A percentile compares a stretch with the other conserved stretches of the same genome.
These are phyloP conservation scores for Hoplostethus mediterraneus DNA, from an alignment of 2,797 vertebrate genomes.

Conservation along the genomic window DNA sequence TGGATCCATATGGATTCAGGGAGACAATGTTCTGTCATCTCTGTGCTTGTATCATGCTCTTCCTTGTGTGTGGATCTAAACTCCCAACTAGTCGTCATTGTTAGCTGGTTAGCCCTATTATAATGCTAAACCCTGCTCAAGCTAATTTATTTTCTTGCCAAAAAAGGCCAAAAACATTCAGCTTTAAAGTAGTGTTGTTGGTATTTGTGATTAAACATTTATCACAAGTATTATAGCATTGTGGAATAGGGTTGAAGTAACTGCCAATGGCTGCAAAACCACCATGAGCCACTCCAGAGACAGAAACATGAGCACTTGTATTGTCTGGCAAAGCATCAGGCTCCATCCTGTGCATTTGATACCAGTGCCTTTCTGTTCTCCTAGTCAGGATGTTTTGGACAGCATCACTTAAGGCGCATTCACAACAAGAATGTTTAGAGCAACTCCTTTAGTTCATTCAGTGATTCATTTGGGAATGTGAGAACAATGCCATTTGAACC, in stretches of 20 bases:
- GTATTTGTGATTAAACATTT: slow-evolving; percentile 71
- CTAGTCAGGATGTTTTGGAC: too few relatives aligned
- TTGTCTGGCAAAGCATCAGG: too few relatives aligned
- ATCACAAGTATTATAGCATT: background rate
- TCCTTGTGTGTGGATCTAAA: slow-evolving; percentile 49
- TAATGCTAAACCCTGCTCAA: slow-evolving; percentile 44
- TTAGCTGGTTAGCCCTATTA: slow-evolving; percentile 45
- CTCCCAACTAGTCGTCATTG: slow-evolving; percentile 8
- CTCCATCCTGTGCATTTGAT: too few relatives aligned
- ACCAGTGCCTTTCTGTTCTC: too few relatives aligned
- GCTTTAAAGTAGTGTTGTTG: slow-evolving; percentile 80
- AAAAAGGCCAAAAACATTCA: slow-evolving; percentile 71
- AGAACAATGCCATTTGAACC: too few relatives aligned
- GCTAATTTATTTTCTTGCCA: slow-evolving; percentile 73
- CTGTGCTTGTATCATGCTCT: slow-evolving; percentile 66
- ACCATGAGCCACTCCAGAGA: too few relatives aligned
- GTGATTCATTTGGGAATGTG: too few relatives aligned
- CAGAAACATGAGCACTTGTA: too few relatives aligned
- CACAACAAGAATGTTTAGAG: too few relatives aligned
- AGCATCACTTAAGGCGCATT: too few relatives aligned
- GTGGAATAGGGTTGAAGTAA: background rate
- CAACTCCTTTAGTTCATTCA: too few relatives aligned
- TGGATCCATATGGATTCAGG: slow-evolving; percentile 36
- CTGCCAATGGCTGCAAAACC: background rate
- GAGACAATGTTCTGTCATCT: slow-evolving; percentile 53